Base-by-base conservation (phyloP, 2,888 invertebrate species). In the Prosopocoilus inquinatus region DNA sequence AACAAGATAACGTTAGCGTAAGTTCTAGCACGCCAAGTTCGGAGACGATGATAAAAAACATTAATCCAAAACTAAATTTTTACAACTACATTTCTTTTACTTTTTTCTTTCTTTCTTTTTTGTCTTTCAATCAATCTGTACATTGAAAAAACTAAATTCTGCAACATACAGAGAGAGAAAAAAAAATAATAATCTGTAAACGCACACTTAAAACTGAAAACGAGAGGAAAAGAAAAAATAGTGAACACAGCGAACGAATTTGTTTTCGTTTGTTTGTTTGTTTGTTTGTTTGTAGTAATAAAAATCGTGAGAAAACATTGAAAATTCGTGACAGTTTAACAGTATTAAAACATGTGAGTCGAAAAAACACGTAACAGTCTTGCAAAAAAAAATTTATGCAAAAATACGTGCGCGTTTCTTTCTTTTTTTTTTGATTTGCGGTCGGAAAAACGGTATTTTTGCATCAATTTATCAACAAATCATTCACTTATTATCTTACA, bases 381-480 rank as follows among this genome's bases (percentile, higher is more conserved):
- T 36, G 52, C 51, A 52, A 59, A n/a, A n/a, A n/a, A n/a, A n/a
- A 59, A 59, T 59, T 59, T 57, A 59, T 59, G 59, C 59, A 59
- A 59, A 59, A 52, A 45, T 58, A 41, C 51, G 43, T 34, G 34
- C 35, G n/a, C 9, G 44, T 55, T 47, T 41, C n/a, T n/a, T 20
- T 20, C 4, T n/a, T n/a, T 20, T 20, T 20, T 2, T 20, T 20
- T 20, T 2, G 4, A 4, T 20, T 20, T 20, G 20, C 3, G 20
- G 20, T 4, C n/a, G n/a, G n/a, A n/a, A n/a, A 44, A 46, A 53
- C 13, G 20, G 20, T 53, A 56, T 46, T 53, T 58, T 62, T 62
- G 53, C 50, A 60, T 61, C 50, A 58, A 58, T 60, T 60, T 58
- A 52, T 59, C 50, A 53, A 50, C 52, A 12, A 35, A 41, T 45